Evolutionary conservation across 2,797 vertebrate genomes (phyloP), one percentile per base, ranked within the genome.

Genomic region (Acipenser transmontanus): DNA sequence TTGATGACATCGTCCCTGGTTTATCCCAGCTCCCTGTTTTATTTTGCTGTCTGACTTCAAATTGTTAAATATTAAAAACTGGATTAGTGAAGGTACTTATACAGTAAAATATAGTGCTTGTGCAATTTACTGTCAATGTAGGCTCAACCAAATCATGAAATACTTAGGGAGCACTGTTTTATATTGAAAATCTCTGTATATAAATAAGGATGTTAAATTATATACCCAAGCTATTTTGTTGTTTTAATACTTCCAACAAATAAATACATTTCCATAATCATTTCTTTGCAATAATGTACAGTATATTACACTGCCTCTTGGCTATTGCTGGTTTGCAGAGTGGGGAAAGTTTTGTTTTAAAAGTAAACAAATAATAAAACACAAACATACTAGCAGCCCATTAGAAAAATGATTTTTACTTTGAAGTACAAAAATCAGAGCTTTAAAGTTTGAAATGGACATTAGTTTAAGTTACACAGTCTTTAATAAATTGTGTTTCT

Each of bases 351-450:
- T 7, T 64, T 62, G 60, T 50, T 52, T 34, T 34, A 34, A 34
- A 34, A 34, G 34, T 34, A 4, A 47, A n/a, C 34, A 3, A 34
- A 59, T 34, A 49, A 66, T n/a, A 66, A 17, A 50, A 47, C 7
- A 59, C 60, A 47, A 6, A 59, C 60, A 52, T 17, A 13, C 20
- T 17, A 50, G 4, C 47, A 47, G 48, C 10, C 49, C 17, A 56
- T 66, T 68, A 70, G 47, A 70, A 69, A 76, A 68, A 59, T 17
- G 56, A 68, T 48, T 56, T 73, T 75, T 73, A 75, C 66, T 69
- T 69, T 68, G 67, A 68, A 67, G 61, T 71, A 76, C 74, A 73
- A 73, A 75, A 70, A 64, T 61, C 60, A 72, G 64, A 68, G 63
- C 57, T 63, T 72, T 69, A 50, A 63, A 71, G 56, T 66, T 70